A percentile compares a stretch with the other conserved stretches of the same genome.
These are phyloP conservation scores for Xiphorhynchus erythropygius DNA, from an alignment of 2,797 vertebrate species.

Conservation along the genomic window DNA sequence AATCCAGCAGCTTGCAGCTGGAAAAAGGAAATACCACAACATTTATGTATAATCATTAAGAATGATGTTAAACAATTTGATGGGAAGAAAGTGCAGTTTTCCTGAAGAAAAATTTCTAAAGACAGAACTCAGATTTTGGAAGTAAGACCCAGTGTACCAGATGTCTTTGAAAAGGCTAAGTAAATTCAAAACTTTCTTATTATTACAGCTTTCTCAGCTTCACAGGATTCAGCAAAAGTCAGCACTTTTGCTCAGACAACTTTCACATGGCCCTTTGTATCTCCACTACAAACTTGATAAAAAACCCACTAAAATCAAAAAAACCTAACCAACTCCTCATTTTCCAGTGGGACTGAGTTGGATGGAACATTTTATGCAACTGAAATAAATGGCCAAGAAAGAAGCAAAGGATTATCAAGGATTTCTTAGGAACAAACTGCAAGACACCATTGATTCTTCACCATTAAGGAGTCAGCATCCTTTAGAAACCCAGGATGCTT, in stretches of 20 bases:
- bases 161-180: neutral
- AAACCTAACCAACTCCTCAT: neutral
- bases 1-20: constrained; percentile 20
- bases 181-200: neutral
- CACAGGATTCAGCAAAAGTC: neutral
- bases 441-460: neutral
- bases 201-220: neutral
- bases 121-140: neutral
- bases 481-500: neutral
- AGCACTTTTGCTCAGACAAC: neutral
- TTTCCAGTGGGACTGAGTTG: neutral
- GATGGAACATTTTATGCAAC: neutral
- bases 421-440: neutral
- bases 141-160: neutral
- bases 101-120: neutral
- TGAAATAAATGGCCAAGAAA: neutral
- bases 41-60: neutral
- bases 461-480: neutral
- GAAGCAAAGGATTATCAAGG: neutral
- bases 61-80: constrained; percentile 24
- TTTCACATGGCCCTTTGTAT: neutral
- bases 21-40: neutral
- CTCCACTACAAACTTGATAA: neutral
- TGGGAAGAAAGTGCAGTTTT: neutral
- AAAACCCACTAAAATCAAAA: neutral